Conservation (phyloP, 2,797 vertebrate genomes). For the Sphenopsis melanotis region DNA sequence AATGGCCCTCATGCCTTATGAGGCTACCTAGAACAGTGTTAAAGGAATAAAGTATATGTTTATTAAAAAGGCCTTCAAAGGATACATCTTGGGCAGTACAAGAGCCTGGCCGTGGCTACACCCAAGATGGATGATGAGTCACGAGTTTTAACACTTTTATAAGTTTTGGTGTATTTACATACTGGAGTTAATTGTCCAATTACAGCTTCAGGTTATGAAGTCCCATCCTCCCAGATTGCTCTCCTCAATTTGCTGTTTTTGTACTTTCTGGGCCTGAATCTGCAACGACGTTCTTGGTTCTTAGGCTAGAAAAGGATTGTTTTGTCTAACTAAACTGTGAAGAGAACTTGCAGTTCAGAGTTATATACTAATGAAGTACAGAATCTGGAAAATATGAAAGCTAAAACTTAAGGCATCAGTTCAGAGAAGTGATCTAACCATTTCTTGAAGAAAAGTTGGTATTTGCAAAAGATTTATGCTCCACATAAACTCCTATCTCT, state of each 20-base stretch:
- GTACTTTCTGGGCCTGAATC: background rate
- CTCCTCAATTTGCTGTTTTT: background rate
- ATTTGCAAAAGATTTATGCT: background rate
- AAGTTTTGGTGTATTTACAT: background rate
- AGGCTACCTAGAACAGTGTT: background rate
- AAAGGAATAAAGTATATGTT: background rate
- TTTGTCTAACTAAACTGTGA: background rate
- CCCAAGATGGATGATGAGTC: accelerated
- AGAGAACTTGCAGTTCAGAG: background rate
- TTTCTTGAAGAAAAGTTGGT: background rate
- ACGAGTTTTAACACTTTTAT: background rate
- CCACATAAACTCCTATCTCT: background rate
- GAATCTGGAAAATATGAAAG: background rate
- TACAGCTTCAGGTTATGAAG: background rate
- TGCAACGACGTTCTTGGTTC: background rate
- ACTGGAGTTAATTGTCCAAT: background rate
- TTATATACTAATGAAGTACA: background rate
- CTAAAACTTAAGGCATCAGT: background rate
- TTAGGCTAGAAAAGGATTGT: background rate
- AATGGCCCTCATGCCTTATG: background rate
- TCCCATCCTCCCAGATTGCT: background rate
- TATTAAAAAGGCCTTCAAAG: background rate
- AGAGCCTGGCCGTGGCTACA: accelerated
- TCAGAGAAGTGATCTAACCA: background rate
- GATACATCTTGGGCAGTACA: background rate